A percentile compares a stretch with the other conserved stretches of the same genome.
These are phyloP conservation scores for Montipora efflorescens DNA, from an alignment of 64 coral and sea anemone genomes.

Conservation along the genomic window DNA sequence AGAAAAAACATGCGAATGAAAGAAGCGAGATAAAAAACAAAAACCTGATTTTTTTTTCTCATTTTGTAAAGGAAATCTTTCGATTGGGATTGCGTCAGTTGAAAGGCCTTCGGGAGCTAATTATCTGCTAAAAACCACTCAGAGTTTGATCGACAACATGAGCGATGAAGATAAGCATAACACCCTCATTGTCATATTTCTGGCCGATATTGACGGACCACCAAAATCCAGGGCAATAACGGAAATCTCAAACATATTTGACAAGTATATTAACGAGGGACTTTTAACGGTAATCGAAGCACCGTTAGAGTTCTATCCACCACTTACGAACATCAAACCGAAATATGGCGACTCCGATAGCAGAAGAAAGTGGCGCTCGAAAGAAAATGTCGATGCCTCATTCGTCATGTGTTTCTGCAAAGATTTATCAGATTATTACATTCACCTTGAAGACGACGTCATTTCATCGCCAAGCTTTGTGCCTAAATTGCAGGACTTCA, in stretches of 20 bases:
- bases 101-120: constrained; percentile 6
- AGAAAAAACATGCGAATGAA: too few species aligned
- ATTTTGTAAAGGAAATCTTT: background rate
- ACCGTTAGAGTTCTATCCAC: constrained; percentile 49
- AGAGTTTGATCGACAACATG: constrained; percentile 11
- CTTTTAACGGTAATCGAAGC: constrained; percentile 53
- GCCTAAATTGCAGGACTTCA: constrained; percentile 46
- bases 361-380: constrained; percentile 63
- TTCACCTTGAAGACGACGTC: constrained; percentile 75
- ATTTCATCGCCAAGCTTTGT: constrained; percentile 43
- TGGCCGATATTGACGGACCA: constrained; percentile 13
- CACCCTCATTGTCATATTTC: constrained; percentile 20
- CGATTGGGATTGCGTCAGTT: constrained; percentile 34
- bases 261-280: constrained; percentile 14
- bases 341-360: constrained; percentile 46
- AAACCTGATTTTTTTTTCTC: too few species aligned
- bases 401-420: constrained; percentile 66
- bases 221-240: background rate
- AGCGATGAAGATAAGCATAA: constrained; percentile 17
- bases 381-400: constrained; percentile 55
- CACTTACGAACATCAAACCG: constrained; percentile 9
- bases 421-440: constrained; percentile 57
- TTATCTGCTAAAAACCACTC: constrained; percentile 32
- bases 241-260: background rate
- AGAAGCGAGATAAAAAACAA: too few species aligned